These are phyloP conservation scores for Allolobophora icterica DNA, from an alignment of 2,888 invertebrate species.

Conservation along the genomic window DNA sequence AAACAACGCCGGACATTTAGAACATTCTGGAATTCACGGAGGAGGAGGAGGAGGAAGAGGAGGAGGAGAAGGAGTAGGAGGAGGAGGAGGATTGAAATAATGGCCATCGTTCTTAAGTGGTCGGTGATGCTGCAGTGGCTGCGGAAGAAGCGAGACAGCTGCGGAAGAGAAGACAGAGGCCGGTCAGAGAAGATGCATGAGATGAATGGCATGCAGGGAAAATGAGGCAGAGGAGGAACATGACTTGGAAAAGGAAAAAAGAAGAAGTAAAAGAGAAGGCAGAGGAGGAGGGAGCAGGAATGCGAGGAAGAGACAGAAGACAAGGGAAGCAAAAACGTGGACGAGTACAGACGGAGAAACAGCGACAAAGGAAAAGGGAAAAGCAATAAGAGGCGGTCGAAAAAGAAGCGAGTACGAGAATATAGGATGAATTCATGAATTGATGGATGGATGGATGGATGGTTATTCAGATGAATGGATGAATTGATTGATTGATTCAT, in stretches of 20 bases:
- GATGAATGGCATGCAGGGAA: neutral
- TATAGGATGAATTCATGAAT: too few species aligned
- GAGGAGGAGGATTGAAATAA: neutral
- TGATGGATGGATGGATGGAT: too few species aligned
- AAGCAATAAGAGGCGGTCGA: too few species aligned
- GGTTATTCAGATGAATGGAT: too few species aligned
- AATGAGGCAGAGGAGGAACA: neutral
- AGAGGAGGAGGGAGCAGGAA: too few species aligned
- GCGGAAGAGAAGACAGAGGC: too few species aligned
- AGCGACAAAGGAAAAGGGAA: too few species aligned
- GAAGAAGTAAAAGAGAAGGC: neutral
- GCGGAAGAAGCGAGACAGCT: neutral
- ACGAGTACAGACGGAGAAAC: too few species aligned
- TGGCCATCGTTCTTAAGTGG: conserved; percentile 17
- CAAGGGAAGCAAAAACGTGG: too few species aligned
- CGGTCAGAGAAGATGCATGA: neutral
- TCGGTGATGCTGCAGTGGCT: neutral
- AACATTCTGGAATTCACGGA: neutral
- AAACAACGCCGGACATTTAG: neutral
- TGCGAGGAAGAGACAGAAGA: too few species aligned
- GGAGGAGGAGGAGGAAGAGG: neutral
- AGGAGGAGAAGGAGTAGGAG: neutral
- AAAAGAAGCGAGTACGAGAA: too few species aligned
- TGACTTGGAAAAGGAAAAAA: neutral
- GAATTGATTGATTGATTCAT: neutral